Evolutionary conservation across 2,113 vertebrate species (phyloP).

Genomic region (Cepphus grylle): DNA sequence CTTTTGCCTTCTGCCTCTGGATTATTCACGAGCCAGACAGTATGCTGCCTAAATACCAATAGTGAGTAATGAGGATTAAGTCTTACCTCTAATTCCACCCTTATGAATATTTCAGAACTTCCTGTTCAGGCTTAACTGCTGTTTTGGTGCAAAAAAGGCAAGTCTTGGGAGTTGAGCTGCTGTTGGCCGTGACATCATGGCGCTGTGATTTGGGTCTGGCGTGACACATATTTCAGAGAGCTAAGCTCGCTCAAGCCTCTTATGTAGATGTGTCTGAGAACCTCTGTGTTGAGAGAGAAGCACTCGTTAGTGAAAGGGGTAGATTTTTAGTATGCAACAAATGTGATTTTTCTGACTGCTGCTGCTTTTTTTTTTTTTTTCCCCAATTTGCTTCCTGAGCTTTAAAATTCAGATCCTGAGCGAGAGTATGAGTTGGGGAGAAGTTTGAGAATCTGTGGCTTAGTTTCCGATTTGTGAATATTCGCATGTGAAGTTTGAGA

Average conservation of each 20-base stretch:
- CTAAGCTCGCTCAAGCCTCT: constrained; percentile 38
- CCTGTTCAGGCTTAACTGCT: constrained; percentile 59
- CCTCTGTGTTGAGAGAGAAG: background rate
- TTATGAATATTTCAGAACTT: constrained; percentile 38
- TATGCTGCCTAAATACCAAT: constrained; percentile 33
- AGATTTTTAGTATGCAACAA: background rate
- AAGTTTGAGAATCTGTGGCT: background rate
- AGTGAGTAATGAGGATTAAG: constrained; percentile 49
- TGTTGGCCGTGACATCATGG: constrained; percentile 46
- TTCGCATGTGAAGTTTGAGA: background rate
- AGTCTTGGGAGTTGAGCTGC: constrained; percentile 33
- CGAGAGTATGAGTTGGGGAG: background rate
- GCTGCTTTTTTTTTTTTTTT: background rate
- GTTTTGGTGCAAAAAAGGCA: constrained; percentile 55
- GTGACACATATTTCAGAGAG: background rate
- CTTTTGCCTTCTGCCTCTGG: constrained; percentile 4
- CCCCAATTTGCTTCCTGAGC: background rate
- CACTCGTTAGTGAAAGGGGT: background rate
- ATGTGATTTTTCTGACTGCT: background rate
- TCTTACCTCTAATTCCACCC: constrained; percentile 19
- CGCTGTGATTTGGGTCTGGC: constrained; percentile 6
- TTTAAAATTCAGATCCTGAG: background rate
- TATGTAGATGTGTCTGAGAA: constrained; percentile 30
- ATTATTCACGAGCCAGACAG: constrained; percentile 12
- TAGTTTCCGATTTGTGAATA: background rate